Conservation (phyloP, 2,113 vertebrate species). For the Gymnogyps californianus region DNA sequence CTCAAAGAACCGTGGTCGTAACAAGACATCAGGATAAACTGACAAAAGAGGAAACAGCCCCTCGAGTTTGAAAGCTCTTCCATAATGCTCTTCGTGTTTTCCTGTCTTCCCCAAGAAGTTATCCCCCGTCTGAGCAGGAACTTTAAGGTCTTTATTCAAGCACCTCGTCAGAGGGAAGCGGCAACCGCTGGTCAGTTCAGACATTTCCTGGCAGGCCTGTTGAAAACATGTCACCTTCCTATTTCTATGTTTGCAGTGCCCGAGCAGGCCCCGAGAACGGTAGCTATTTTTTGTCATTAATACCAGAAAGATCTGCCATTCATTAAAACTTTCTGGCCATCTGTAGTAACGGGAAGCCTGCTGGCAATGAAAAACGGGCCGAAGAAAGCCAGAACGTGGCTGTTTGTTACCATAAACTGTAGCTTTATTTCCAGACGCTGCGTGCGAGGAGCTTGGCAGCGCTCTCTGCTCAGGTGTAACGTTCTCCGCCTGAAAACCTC, state of each 20-base stretch:
- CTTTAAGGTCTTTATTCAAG: fast-evolving
- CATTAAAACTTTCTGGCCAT: background rate
- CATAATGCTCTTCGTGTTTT: fast-evolving
- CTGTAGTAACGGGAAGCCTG: background rate
- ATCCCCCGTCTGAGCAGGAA: fast-evolving
- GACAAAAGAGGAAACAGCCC: background rate
- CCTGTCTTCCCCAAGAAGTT: fast-evolving
- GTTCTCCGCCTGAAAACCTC: too few species aligned
- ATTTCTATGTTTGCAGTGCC: fast-evolving
- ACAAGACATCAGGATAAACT: background rate
- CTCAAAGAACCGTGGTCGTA: fast-evolving
- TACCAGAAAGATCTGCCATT: background rate
- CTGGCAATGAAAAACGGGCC: background rate
- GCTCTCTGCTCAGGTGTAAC: fast-evolving
- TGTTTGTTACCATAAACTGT: fast-evolving
- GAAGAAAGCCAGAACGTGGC: fast-evolving
- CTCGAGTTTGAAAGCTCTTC: background rate
- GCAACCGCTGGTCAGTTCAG: fast-evolving
- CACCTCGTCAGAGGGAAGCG: fast-evolving
- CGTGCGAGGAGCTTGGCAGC: fast-evolving
- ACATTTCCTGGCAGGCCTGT: fast-evolving
- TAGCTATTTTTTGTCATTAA: fast-evolving
- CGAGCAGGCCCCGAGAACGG: background rate
- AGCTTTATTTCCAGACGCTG: fast-evolving
- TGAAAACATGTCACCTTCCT: fast-evolving